A percentile compares a stretch with the other conserved stretches of the same genome.
phyloP scores from a whole-genome alignment of 2,113 vertebrate species.

The Lycaon pictus region DNA sequence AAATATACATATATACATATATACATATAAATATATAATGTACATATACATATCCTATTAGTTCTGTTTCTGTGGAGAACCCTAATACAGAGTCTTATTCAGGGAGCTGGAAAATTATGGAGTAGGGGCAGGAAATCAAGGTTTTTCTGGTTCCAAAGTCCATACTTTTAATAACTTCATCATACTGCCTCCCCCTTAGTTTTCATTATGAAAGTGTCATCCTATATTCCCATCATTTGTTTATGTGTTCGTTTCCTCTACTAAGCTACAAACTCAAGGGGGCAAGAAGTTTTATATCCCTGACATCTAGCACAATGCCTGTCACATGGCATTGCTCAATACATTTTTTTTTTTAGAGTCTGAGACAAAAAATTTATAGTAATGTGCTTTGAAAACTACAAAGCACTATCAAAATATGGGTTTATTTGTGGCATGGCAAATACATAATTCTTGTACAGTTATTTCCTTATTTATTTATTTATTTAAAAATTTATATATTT shows the following conservation, averaged over 20 bases:
- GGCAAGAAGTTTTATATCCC: neutral
- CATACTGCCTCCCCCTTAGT: neutral
- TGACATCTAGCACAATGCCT: neutral
- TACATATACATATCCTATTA: neutral
- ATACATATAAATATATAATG: neutral
- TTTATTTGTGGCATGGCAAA: neutral
- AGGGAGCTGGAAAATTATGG: neutral
- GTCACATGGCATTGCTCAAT: neutral
- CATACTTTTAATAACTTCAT: neutral
- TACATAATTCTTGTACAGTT: neutral
- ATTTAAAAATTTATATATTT: too few relatives aligned
- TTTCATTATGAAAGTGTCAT: neutral
- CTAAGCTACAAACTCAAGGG: neutral
- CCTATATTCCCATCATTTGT: neutral
- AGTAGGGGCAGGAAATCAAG: neutral
- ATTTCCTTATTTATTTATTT: neutral
- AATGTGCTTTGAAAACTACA: neutral
- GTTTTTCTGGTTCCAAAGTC: neutral
- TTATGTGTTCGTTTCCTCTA: neutral
- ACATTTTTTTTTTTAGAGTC: neutral
- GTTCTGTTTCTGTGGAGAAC: neutral
- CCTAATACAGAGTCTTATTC: neutral
- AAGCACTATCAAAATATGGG: neutral
- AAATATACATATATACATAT: neutral
- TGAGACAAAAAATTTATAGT: neutral